Evolutionary conservation across 2,797 vertebrate species (phyloP).

Genomic region (Tapirus indicus): DNA sequence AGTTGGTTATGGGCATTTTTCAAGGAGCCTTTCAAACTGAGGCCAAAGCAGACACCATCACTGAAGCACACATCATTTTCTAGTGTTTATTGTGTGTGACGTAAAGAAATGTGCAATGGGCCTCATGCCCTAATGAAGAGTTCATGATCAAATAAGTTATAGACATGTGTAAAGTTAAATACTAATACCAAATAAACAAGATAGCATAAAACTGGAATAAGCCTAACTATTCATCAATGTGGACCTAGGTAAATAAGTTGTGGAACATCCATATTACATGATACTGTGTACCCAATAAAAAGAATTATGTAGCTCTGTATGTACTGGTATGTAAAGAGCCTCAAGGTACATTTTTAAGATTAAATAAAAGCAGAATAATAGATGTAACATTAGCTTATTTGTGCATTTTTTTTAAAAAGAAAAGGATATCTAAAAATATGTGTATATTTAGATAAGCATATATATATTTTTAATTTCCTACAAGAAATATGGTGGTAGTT

Average conservation of each 20-base stretch:
- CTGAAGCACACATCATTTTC: neutral
- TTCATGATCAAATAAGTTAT: neutral
- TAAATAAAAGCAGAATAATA: neutral
- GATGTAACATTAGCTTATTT: neutral
- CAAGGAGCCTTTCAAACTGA: neutral
- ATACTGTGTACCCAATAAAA: neutral
- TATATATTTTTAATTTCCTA: neutral
- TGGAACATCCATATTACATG: neutral
- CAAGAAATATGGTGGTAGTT: neutral
- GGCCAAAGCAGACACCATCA: neutral
- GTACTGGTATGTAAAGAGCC: neutral
- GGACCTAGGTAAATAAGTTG: neutral
- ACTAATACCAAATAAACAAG: neutral
- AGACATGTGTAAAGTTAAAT: neutral
- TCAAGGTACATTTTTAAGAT: constrained; percentile 45
- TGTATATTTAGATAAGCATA: neutral
- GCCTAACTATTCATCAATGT: neutral
- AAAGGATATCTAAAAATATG: neutral
- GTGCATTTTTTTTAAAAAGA: neutral
- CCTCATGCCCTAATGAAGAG: neutral
- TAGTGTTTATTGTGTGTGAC: neutral
- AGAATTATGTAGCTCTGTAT: neutral
- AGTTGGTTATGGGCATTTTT: neutral
- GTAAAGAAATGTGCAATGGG: neutral
- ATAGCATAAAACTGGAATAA: neutral